Evolutionary conservation across 1,140 invertebrate genomes (phyloP), one percentile per base, ranked within the genome.

Genomic region (Zaprionus kolodkinae): DNA sequence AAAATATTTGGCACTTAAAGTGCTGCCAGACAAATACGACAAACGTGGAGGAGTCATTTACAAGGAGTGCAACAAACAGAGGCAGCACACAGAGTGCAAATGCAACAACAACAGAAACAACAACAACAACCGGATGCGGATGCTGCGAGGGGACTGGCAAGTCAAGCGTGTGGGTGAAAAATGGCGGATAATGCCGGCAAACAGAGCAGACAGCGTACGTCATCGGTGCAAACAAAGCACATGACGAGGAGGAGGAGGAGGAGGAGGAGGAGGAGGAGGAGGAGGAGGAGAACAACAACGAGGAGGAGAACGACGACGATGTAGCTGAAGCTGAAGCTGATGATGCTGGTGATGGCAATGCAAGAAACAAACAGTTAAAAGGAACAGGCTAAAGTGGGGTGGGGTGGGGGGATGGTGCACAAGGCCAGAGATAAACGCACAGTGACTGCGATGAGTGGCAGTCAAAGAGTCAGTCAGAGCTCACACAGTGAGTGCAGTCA

Each of bases 1-100:
- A 89, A 88, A 88, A 89, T 88, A 89, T 88, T 89, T 84, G 84
- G 80, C 84, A 88, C 84, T 88, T 79, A 89, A 89, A 89, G 84
- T 88, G 81, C 72, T 81, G 81, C 84, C 84, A 88, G 83, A 87
- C 80, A 87, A 87, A 88, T 88, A 84, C 84, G 84, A 87, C 80
- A 87, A 87, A 88, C 85, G 80, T 88, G 88, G 85, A 88, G 88
- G 85, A 81, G 84, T 84, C 84, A 88, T 88, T 88, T 88, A 89
- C 84, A 72, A 80, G 68, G 70, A 88, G 85, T 88, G 75, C 85
- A 63, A 68, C 43, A 78, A 63, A 48, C 27, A 30, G 30, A 17
- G 54, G 52, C 54, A 55, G 12, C 35, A 61, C 59, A 59, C 45
- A 25, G 9, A 50, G 17, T 50, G 45, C 45, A 25, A 17, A 50